Evolutionary conservation across 1,140 invertebrate genomes (phyloP), one percentile per base, ranked within the genome.

Genomic region (Drosophila bocki): DNA sequence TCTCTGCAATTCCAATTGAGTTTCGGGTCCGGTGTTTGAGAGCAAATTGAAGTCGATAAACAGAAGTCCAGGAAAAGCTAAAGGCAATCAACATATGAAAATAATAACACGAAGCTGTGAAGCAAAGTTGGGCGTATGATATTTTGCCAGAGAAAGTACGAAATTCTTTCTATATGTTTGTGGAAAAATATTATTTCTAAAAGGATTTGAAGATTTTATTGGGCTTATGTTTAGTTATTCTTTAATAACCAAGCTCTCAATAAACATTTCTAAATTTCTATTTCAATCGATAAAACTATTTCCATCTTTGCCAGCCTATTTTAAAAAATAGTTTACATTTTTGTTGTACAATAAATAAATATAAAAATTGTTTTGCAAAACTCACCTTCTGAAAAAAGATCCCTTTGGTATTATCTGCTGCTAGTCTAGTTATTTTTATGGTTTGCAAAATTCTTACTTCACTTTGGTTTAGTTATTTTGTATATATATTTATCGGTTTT

Each of bases 1-100:
- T 57, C 60, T 35, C 62, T 45, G 61, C 47, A 42, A 45, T 65
- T 50, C 64, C 70, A 87, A 83, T 88, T 83, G 84, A 83, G 80
- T 88, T 78, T 80, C 54, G 67, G 53, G 53, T 65, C 47, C 42
- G 68, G 84, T 74, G 54, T 79, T 88, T 72, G 71, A 82, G 67
- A 80, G 63, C 77, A 80, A 87, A 87, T 83, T 88, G 67, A 88
- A 87, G 83, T 83, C 84, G 77, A 83, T 86, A 87, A 86, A 85
- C 82, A 85, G 61, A 80, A 60, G 70, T 79, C 42, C 57, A 51
- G 69, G 72, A 60, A 78, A 41, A 61, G 48, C 63, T 54, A 57
- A 48, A 54, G 74, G 74, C 74, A 78, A 78, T 69, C 63, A 77
- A 69, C 75, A 77, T 69, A 76, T 60, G 74, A 54, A 67, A 45